Evolutionary conservation across 23 tunicate genomes (phyloP), one percentile per base, ranked within the genome.

Genomic region (Styela plicata): DNA sequence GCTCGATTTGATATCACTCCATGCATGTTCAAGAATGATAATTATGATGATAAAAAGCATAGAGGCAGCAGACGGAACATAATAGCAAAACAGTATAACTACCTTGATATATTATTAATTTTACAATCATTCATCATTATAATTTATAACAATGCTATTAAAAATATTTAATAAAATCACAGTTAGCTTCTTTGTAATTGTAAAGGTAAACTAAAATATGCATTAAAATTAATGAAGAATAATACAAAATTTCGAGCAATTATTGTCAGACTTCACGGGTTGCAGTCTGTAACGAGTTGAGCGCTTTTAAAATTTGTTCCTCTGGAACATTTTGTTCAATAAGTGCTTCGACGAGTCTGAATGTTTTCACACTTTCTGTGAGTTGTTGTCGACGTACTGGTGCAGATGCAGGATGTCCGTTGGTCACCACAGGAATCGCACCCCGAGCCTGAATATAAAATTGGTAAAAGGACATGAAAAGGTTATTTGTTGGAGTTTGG

Each of bases 291-390:
- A 92, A 73, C 37, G 97, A 92, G 31, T 87, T 83, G 81, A 92
- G 80, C 28, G 91, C 97, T 57, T 79, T 69, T 69, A 87, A 28
- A n/a, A 92, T 92, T 65, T 92, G 87, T 5, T 92, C 97, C 61
- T 92, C 97, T 18, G 91, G 77, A 83, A 92, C 44, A 67, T 92
- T 87, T 71, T 92, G 91, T 65, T 92, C 97, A 20, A 89, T 89
- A 16, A 92, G 80, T n/a, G 91, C 80, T 63, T 92, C 97, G 2
- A 86, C 97, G 34, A 92, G 68, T 0, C 86, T 79, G 61, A 92
- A 92, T 2, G 97, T 82, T 24, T 89, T 83, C 33, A 90, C 80
- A 79, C 91, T 87, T 29, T 85, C 96, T 19, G 88, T 69, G 19
- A 89, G 63, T 25, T 84, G 88, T 2, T 3, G 34, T 23, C 69